phyloP scores from a whole-genome alignment of 2,888 invertebrate species.

The Meliscaeva auricollis region DNA sequence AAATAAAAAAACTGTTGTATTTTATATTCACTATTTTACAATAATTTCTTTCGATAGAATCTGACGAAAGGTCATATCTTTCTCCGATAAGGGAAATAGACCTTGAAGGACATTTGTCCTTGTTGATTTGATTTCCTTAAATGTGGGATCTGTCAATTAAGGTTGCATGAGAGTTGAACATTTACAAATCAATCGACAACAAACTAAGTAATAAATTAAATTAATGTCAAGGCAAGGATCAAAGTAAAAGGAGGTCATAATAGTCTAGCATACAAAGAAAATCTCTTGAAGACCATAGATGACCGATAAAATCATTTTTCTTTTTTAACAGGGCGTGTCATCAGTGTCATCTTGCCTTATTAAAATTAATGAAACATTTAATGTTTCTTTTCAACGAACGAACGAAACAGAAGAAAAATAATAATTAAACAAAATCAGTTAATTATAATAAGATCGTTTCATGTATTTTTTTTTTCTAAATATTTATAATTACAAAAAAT shows the following conservation, averaged over 20 bases:
- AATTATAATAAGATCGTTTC: slow-evolving; percentile 29
- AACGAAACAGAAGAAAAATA: background rate
- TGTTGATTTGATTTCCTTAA: too few species aligned
- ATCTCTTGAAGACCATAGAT: slow-evolving; percentile 2
- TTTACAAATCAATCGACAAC: slow-evolving; percentile 20
- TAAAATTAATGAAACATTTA: slow-evolving; percentile 24
- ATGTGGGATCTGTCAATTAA: slow-evolving; percentile 11
- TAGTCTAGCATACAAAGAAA: background rate
- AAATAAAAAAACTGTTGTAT: too few species aligned
- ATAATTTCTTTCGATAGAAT: too few species aligned
- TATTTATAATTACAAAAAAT: slow-evolving; percentile 39
- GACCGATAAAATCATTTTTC: background rate
- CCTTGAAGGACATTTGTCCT: too few species aligned
- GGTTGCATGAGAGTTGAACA: slow-evolving; percentile 19
- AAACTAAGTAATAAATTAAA: background rate
- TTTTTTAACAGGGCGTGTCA: slow-evolving; percentile 7
- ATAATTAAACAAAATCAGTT: slow-evolving; percentile 18
- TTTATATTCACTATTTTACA: too few species aligned
- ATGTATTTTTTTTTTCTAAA: background rate
- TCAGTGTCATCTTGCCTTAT: slow-evolving; percentile 1
- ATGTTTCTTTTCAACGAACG: background rate
- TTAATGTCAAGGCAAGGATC: slow-evolving; percentile 14
- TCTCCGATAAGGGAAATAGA: too few species aligned
- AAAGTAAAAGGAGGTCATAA: background rate
- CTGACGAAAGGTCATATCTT: too few species aligned